A percentile compares a stretch with the other conserved stretches of the same genome.
These are phyloP conservation scores for Onychorhynchus coronatus DNA, from an alignment of 2,113 vertebrate genomes.

Conservation along the genomic window DNA sequence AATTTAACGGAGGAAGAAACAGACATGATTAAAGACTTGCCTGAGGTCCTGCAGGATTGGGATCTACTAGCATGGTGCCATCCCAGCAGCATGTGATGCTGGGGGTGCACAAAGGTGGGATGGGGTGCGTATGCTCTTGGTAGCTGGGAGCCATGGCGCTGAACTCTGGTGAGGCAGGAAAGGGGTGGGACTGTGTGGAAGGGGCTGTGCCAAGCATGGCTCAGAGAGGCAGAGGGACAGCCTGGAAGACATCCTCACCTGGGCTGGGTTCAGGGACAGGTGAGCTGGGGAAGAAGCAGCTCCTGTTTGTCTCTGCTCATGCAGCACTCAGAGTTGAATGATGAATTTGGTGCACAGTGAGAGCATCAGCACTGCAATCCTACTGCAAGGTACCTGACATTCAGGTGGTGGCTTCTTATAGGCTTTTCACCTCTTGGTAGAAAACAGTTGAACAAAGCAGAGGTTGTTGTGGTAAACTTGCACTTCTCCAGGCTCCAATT, in stretches of 20 bases:
- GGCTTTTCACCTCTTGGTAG: neutral
- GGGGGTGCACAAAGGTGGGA: accelerated
- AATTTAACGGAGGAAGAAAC: neutral
- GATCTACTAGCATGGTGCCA: neutral
- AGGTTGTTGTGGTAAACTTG: neutral
- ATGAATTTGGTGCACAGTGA: neutral
- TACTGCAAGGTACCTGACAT: neutral
- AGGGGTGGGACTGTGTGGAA: neutral
- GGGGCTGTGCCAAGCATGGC: neutral
- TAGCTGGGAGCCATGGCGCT: accelerated
- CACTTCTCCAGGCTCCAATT: neutral
- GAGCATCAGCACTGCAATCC: neutral
- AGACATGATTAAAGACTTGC: neutral
- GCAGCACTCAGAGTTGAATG: neutral
- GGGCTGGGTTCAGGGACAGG: neutral
- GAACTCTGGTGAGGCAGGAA: neutral
- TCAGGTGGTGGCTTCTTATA: neutral
- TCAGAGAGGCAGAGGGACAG: neutral
- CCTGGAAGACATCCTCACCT: neutral
- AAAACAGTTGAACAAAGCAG: neutral
- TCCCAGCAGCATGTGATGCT: neutral
- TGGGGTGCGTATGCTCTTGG: neutral
- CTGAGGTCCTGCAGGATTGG: neutral
- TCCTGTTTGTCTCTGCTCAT: neutral
- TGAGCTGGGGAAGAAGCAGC: neutral